Percentiles rank a stretch among this genome's conserved stretches.
Conservation (phyloP, 2,113 vertebrate genomes). For the Gymnorhina tibicen region DNA sequence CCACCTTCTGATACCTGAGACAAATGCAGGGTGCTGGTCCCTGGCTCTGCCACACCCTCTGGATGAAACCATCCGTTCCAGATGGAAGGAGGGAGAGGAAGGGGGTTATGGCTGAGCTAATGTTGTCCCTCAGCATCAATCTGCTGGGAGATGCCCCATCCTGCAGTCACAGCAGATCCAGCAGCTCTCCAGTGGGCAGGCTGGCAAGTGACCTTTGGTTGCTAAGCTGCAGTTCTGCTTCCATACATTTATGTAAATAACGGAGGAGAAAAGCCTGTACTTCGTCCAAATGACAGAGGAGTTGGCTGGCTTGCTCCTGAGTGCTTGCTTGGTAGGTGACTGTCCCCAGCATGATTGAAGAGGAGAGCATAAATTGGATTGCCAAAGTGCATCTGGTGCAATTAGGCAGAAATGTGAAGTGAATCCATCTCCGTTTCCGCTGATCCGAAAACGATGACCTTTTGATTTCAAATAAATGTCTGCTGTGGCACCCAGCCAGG, state of each 20-base stretch:
- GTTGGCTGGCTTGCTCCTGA: background rate
- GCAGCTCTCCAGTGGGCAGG: background rate
- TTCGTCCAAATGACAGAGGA: background rate
- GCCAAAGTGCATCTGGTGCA: background rate
- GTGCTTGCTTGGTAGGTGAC: background rate
- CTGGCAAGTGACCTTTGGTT: background rate
- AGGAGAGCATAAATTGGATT: background rate
- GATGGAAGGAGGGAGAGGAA: background rate
- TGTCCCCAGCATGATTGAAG: background rate
- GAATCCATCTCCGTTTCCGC: background rate
- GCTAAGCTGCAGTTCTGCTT: background rate
- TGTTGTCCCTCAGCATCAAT: background rate
- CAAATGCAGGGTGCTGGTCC: background rate
- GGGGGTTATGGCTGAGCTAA: background rate
- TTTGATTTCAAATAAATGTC: conserved; percentile 36
- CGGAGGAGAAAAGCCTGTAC: background rate
- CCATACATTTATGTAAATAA: background rate
- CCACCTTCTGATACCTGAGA: background rate
- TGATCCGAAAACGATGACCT: background rate
- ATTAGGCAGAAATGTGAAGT: background rate
- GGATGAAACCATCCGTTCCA: background rate
- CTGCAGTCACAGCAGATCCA: background rate
- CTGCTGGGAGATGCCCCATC: background rate
- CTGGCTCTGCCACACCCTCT: background rate
- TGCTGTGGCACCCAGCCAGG: background rate